Base-by-base conservation (phyloP, 2,797 vertebrate genomes). In the Staurois parvus region DNA sequence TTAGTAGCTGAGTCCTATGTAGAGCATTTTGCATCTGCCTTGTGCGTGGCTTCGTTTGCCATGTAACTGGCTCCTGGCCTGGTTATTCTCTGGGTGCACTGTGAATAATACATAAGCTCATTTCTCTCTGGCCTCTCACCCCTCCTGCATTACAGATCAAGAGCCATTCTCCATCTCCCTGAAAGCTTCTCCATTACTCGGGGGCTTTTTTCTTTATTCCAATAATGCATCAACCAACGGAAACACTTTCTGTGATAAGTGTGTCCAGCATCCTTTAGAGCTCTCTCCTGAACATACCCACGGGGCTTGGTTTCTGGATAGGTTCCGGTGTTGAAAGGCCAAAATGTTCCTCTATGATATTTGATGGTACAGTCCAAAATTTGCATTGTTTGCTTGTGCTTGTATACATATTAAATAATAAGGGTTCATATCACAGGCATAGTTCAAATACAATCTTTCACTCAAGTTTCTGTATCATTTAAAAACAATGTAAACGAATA, bases 181-280 rank as follows among this genome's bases (percentile, higher is more conserved):
- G 81, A 87, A 87, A 87, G 85, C 85, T 79, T 87, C 76, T 75
- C 68, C 76, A 87, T 87, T 87, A 83, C 85, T 87, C 75, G 56
- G 80, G 81, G 85, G 85, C 80, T 74, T 83, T 83, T 59, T 83
- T 72, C 67, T 85, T 48, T 79, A 69, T 84, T 82, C 76, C 76
- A 68, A 75, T 83, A 87, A 87, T 79, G 85, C 81, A 87, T 87
- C 85, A 87, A 72, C 69, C 85, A 84, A 76, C 85, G 81, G 85
- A 87, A 87, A 84, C 81, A 75, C 85, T 85, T 40, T 78, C 59
- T 45, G 75, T 85, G 76, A 82, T 87, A 84, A 87, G 85, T 87
- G 84, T 85, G 81, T 87, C 76, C 85, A 84, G 85, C 85, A 68
- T 77, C 62, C 76, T 87, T 79, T 84, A 45, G n/a, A 74, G 75